Percentiles rank a stretch among this genome's conserved stretches.
These are phyloP conservation scores for Protobothrops flavoviridis DNA, from an alignment of 2,113 vertebrate genomes.

Conservation along the genomic window DNA sequence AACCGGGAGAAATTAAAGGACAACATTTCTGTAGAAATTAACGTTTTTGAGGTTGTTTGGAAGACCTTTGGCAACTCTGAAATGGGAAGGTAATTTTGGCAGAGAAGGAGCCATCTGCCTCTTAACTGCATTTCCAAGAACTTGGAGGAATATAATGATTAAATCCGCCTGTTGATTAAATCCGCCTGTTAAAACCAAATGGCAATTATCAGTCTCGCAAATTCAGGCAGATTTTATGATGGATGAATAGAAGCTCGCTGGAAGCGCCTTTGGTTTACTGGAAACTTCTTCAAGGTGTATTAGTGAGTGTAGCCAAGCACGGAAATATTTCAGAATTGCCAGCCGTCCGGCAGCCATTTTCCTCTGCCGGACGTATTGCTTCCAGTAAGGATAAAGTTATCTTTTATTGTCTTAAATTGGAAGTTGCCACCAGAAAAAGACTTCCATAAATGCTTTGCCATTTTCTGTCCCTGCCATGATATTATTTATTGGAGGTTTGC, in stretches of 20 bases:
- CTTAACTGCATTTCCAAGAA: slow-evolving; percentile 7
- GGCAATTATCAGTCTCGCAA: slow-evolving; percentile 2
- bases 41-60: slow-evolving; percentile 25
- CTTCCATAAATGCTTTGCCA: not conserved
- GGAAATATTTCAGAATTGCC: slow-evolving; percentile 1
- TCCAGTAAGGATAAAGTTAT: not conserved
- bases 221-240: not conserved
- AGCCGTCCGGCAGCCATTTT: not conserved
- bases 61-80: slow-evolving; percentile 24
- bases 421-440: not conserved
- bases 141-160: not conserved
- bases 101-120: slow-evolving; percentile 1
- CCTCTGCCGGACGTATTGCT: not conserved
- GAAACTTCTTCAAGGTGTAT: not conserved
- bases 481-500: not conserved
- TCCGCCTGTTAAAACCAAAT: slow-evolving; percentile 7
- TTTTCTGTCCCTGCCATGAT: not conserved
- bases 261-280: not conserved
- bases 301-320: not conserved
- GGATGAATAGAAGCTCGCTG: not conserved
- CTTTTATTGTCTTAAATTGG: not conserved
- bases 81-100: slow-evolving; percentile 56
- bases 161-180: slow-evolving; percentile 22
- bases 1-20: slow-evolving; percentile 42
- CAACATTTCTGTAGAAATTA: not conserved